Evolutionary conservation across 2,113 vertebrate genomes (phyloP).

Genomic region (Podarcis muralis): DNA sequence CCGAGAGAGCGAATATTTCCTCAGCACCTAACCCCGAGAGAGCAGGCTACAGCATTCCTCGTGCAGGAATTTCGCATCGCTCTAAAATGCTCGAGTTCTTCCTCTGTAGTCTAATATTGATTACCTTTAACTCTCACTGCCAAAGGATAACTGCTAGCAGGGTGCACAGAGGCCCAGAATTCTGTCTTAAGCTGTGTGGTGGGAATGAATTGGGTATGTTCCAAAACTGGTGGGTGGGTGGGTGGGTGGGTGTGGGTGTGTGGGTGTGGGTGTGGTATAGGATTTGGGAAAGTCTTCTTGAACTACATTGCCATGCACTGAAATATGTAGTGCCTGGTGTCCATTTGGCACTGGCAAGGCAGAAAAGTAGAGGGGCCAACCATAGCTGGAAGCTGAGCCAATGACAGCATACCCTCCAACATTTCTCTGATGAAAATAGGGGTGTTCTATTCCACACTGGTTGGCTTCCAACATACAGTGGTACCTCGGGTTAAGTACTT

Average conservation of each 20-base stretch:
- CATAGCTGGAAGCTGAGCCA: too few relatives aligned
- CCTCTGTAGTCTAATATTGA: neutral
- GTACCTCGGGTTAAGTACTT: too few relatives aligned
- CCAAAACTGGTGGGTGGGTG: neutral
- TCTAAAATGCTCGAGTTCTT: neutral
- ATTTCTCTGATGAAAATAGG: too few relatives aligned
- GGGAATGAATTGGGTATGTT: neutral
- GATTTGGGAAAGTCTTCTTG: neutral
- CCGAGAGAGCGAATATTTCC: slow-evolving; percentile 9
- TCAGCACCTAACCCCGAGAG: neutral
- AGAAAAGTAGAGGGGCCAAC: too few relatives aligned
- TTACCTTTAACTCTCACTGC: neutral
- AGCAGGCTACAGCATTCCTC: neutral
- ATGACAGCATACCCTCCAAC: too few relatives aligned
- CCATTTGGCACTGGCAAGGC: neutral
- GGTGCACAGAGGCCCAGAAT: neutral
- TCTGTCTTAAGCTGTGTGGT: neutral
- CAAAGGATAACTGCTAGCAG: neutral
- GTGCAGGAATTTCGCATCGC: neutral
- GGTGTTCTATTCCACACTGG: too few relatives aligned
- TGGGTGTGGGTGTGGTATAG: too few relatives aligned
- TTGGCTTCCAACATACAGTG: too few relatives aligned
- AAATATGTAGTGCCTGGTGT: neutral
- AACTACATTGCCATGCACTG: neutral
- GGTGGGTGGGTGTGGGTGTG: neutral